phyloP scores from a whole-genome alignment of 2,113 vertebrate species.

The Phodopus roborovskii region DNA sequence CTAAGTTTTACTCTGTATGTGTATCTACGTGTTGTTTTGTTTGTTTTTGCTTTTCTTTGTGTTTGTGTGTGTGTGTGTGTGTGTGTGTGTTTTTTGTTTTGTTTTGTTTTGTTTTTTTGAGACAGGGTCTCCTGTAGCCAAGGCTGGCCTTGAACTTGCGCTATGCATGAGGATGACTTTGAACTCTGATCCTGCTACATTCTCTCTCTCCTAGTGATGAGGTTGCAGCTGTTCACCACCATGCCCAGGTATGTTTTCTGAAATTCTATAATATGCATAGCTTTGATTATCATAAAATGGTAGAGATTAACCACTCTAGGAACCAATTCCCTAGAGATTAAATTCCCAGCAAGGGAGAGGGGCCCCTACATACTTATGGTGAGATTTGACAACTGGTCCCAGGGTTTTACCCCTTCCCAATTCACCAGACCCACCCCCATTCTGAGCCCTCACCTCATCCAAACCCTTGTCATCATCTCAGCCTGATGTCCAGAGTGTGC shows the following conservation, averaged over 20 bases:
- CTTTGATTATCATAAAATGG: neutral
- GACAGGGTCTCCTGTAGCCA: neutral
- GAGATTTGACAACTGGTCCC: neutral
- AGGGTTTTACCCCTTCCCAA: neutral
- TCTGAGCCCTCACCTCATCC: neutral
- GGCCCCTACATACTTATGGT: no score
- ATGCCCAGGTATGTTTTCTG: neutral
- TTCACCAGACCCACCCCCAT: neutral
- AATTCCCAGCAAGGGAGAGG: neutral
- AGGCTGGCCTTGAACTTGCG: neutral
- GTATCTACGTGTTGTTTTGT: neutral
- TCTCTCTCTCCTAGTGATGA: neutral
- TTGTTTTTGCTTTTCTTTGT: no score
- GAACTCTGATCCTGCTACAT: neutral
- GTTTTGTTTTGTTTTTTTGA: neutral
- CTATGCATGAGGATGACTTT: neutral
- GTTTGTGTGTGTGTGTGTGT: no score
- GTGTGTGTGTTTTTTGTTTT: no score
- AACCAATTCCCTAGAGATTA: neutral
- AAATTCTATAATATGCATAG: neutral
- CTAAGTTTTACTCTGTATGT: neutral
- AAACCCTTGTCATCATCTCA: neutral
- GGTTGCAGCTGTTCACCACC: neutral
- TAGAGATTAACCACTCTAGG: slow-evolving; percentile 3
- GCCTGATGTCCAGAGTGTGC: neutral